These are phyloP conservation scores for Oegoconia quadripuncta DNA, from an alignment of 2,888 invertebrate species.

Conservation along the genomic window DNA sequence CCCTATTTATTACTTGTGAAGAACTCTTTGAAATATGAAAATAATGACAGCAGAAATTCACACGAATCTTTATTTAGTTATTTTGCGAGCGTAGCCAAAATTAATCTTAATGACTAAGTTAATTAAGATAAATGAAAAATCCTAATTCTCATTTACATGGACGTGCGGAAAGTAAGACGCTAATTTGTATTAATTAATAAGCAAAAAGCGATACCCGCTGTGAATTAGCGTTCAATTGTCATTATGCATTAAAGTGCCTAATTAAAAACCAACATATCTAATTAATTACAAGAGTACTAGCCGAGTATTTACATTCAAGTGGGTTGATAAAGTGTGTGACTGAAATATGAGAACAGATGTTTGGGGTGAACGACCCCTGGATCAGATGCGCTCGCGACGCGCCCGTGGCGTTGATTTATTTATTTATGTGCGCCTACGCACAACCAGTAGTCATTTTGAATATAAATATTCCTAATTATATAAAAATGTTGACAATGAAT, in stretches of 20 bases:
- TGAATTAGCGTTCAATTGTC: not conserved
- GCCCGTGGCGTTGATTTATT: conserved; percentile 47
- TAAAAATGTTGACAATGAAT: conserved; percentile 26
- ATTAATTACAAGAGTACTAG: conserved; percentile 37
- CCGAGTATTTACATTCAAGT: conserved; percentile 40
- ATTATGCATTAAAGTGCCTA: not conserved
- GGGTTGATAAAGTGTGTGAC: conserved; percentile 56
- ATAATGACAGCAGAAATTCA: no score
- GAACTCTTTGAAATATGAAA: no score
- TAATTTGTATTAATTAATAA: no score
- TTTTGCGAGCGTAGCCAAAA: no score
- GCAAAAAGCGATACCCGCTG: not conserved
- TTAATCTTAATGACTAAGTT: no score
- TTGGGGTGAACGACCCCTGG: conserved; percentile 60
- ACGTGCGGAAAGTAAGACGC: no score
- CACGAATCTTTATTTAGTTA: no score
- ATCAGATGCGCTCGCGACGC: conserved; percentile 39
- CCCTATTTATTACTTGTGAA: no score
- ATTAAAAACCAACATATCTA: conserved; percentile 25
- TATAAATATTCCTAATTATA: conserved; percentile 33
- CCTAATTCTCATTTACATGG: no score
- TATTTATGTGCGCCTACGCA: conserved; percentile 48
- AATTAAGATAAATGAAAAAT: no score
- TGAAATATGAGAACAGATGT: conserved; percentile 75
- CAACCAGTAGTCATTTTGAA: conserved; percentile 35